Percentiles rank a stretch among this genome's conserved stretches.
phyloP scores from a whole-genome alignment of 92 coral and sea anemone species.

The Palythoa grandis region DNA sequence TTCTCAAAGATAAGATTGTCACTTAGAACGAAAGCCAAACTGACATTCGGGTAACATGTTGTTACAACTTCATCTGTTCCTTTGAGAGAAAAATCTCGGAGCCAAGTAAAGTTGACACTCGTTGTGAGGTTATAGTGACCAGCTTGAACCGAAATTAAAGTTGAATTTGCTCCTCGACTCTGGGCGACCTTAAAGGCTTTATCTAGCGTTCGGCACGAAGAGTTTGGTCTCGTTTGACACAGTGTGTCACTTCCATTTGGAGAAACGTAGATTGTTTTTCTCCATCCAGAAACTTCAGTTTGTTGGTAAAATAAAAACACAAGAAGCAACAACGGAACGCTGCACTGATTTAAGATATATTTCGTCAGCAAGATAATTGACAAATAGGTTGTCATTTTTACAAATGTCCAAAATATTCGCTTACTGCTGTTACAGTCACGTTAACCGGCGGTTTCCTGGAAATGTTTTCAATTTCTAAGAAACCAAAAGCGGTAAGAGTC shows the following conservation, averaged over 20 bases:
- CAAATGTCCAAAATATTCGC: not conserved
- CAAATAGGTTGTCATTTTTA: not conserved
- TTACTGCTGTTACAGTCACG: not conserved
- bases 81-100: slow-evolving; percentile 57
- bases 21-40: slow-evolving; percentile 57
- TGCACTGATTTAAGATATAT: not conserved
- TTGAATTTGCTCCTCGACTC: slow-evolving; percentile 52
- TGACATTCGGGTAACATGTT: slow-evolving; percentile 45
- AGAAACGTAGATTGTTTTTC: slow-evolving; percentile 47
- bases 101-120: slow-evolving; percentile 18
- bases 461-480: not conserved
- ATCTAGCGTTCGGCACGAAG: slow-evolving; percentile 58
- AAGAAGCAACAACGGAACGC: not conserved
- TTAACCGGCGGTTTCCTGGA: not conserved
- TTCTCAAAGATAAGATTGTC: slow-evolving; percentile 44
- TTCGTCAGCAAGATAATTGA: not conserved
- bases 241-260: slow-evolving; percentile 47
- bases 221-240: slow-evolving; percentile 41
- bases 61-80: slow-evolving; percentile 60
- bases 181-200: slow-evolving; percentile 44
- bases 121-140: slow-evolving; percentile 56
- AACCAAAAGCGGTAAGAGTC: not conserved
- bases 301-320: not conserved
- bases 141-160: slow-evolving; percentile 50
- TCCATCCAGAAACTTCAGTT: slow-evolving; percentile 18